phyloP scores from a whole-genome alignment of 2,797 vertebrate genomes.

The Delichon dasypus region DNA sequence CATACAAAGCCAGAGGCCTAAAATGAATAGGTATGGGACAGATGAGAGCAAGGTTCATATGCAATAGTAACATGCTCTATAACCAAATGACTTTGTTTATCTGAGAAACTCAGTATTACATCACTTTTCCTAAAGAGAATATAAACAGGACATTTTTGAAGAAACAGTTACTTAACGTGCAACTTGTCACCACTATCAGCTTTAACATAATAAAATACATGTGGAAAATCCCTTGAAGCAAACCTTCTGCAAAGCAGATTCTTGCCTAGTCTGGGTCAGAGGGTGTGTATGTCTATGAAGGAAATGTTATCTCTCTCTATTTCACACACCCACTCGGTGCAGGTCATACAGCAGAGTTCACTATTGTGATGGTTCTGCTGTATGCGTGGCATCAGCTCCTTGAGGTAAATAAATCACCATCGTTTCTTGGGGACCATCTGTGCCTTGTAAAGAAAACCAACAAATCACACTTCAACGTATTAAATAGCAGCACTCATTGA shows the following conservation, averaged over 20 bases:
- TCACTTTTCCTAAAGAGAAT: conserved; percentile 69
- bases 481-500: background rate
- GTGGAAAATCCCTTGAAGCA: conserved; percentile 71
- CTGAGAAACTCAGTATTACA: conserved; percentile 64
- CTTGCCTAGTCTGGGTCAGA: conserved; percentile 60
- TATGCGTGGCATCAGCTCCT: background rate
- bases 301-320: conserved; percentile 52
- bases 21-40: conserved; percentile 5
- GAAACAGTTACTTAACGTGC: conserved; percentile 72
- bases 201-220: conserved; percentile 73
- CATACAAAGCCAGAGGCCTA: conserved; percentile 1
- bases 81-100: conserved; percentile 67
- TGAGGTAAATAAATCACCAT: background rate
- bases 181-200: conserved; percentile 74
- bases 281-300: conserved; percentile 64
- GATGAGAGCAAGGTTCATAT: conserved; percentile 25
- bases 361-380: background rate
- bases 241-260: conserved; percentile 62
- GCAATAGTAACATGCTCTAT: conserved; percentile 35
- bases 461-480: background rate
- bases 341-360: conserved; percentile 4
- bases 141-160: conserved; percentile 70
- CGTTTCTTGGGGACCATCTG: background rate
- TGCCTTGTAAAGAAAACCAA: background rate
- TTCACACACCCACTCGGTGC: conserved; percentile 50